Evolutionary conservation across 2,113 vertebrate species (phyloP).

Genomic region (Microcebus murinus): DNA sequence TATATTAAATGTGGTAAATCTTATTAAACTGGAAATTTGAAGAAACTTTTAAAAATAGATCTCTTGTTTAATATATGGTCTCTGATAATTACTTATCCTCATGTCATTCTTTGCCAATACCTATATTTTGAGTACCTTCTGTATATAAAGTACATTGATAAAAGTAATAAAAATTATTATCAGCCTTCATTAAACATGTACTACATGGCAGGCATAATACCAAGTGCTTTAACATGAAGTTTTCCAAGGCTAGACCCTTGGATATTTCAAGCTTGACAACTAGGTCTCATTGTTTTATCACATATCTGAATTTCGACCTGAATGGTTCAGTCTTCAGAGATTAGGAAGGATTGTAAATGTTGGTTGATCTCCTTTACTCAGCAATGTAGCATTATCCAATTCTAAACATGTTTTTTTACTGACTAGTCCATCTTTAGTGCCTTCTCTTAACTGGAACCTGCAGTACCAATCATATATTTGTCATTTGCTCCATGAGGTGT

Average conservation of each 20-base stretch:
- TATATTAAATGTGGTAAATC: background rate
- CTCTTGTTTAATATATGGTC: background rate
- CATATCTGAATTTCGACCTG: background rate
- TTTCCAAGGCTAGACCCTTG: background rate
- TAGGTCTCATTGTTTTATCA: background rate
- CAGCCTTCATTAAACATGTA: background rate
- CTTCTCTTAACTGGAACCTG: constrained; percentile 37
- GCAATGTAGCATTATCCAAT: background rate
- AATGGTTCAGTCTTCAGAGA: background rate
- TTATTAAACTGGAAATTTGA: constrained; percentile 10
- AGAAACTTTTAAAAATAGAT: background rate
- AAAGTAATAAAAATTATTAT: constrained; percentile 25
- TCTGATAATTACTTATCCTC: constrained; percentile 12
- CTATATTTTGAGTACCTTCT: constrained; percentile 21
- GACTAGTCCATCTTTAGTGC: background rate
- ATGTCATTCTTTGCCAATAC: constrained; percentile 48
- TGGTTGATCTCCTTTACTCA: background rate
- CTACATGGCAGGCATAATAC: background rate
- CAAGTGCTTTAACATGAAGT: background rate
- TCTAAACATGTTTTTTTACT: background rate
- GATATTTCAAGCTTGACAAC: background rate
- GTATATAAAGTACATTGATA: background rate
- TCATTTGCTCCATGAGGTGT: constrained; percentile 65
- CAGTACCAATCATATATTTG: constrained; percentile 86
- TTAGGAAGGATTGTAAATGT: background rate